Percentiles rank a stretch among this genome's conserved stretches.
phyloP scores from a whole-genome alignment of 2,113 vertebrate genomes.

The Onychostoma macrolepis region DNA sequence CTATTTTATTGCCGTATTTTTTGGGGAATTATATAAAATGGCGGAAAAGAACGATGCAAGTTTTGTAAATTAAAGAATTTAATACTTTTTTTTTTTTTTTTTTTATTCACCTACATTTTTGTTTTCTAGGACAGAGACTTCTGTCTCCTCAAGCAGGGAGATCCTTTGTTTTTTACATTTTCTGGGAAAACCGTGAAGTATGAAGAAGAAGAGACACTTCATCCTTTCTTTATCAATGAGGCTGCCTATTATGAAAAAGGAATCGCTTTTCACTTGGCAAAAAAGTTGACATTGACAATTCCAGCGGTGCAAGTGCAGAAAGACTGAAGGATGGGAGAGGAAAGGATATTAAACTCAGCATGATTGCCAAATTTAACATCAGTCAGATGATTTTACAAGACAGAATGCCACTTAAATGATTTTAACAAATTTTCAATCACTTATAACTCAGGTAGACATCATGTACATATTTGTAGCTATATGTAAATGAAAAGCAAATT shows the following conservation, averaged over 20 bases:
- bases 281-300: constrained; percentile 60
- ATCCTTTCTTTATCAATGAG: constrained; percentile 77
- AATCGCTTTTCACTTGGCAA: constrained; percentile 71
- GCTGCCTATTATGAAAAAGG: constrained; percentile 79
- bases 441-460: too few species aligned
- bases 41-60: too few species aligned
- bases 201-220: constrained; percentile 65
- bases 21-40: too few species aligned
- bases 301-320: constrained; percentile 65
- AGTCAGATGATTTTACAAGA: neutral
- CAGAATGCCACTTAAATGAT: too few species aligned
- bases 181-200: constrained; percentile 70
- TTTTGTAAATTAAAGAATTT: too few species aligned
- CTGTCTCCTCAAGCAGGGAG: constrained; percentile 68
- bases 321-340: constrained; percentile 38
- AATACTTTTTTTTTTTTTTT: too few species aligned
- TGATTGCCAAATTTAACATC: too few species aligned
- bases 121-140: constrained; percentile 76
- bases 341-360: neutral
- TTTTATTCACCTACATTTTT: neutral
- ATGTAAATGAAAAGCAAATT: too few species aligned
- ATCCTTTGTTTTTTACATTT: constrained; percentile 73
- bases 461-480: too few species aligned
- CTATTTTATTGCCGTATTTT: too few species aligned
- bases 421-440: too few species aligned